These are phyloP conservation scores for Lissonota sp. DNA, from an alignment of 2,888 invertebrate genomes.

Conservation along the genomic window DNA sequence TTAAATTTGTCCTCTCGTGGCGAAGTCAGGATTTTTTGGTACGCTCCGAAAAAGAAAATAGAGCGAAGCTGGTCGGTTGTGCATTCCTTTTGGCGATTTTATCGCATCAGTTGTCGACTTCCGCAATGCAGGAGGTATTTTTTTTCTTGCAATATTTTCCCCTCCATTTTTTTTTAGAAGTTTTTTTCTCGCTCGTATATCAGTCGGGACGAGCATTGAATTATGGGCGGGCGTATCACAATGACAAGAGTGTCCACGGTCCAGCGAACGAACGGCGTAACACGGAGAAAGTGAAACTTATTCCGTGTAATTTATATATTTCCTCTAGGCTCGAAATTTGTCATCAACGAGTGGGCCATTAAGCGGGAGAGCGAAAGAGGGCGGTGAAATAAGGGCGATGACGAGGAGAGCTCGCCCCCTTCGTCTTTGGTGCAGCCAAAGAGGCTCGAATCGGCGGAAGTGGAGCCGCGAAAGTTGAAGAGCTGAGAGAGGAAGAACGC, in stretches of 20 bases:
- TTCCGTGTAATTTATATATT: conserved; percentile 83
- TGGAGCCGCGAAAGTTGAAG: conserved; percentile 55
- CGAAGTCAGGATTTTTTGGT: background rate
- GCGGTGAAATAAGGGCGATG: conserved; percentile 72
- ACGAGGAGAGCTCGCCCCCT: conserved; percentile 60
- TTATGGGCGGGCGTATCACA: conserved; percentile 62
- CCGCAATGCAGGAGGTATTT: background rate
- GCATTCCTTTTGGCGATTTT: too few relatives aligned
- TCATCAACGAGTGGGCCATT: conserved; percentile 84
- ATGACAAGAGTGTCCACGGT: conserved; percentile 21
- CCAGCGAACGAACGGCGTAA: background rate
- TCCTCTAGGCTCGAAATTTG: conserved; percentile 82
- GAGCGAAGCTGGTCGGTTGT: too few relatives aligned
- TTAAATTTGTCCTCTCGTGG: background rate
- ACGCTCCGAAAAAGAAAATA: background rate
- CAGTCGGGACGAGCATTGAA: conserved; percentile 54
- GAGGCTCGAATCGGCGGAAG: conserved; percentile 33
- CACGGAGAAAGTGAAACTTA: conserved; percentile 69
- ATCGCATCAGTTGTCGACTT: background rate
- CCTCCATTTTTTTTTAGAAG: too few relatives aligned
- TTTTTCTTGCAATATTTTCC: conserved; percentile 15
- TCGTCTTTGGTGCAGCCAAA: conserved; percentile 42
- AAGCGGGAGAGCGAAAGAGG: conserved; percentile 75
- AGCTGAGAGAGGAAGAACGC: conserved; percentile 77
- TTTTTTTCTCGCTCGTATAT: background rate